Evolutionary conservation across 2,113 vertebrate species (phyloP), one percentile per base, ranked within the genome.

Genomic region (Gavialis gangeticus): DNA sequence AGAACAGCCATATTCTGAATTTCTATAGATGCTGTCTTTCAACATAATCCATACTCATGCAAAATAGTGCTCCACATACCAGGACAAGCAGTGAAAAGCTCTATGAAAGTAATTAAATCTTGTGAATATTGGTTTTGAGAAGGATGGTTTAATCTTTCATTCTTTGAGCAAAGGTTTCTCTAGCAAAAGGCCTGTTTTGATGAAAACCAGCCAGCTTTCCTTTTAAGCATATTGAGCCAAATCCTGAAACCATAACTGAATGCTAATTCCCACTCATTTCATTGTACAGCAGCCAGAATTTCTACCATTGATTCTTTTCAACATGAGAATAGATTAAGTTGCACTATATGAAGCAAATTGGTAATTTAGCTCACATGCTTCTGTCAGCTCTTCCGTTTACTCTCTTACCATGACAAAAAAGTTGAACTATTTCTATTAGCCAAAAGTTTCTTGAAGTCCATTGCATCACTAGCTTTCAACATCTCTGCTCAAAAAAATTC

Each of bases 21-120:
- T 95, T 28, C 57, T 83, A 89, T 69, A 87, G 69, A 82, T 21
- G 34, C 15, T 79, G 21, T 84, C 76, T 84, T 91, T 93, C 90
- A 15, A 77, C 89, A 90, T 91, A 80, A 84, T 55, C 71, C 71
- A 89, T 55, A 56, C 34, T 91, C 79, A 90, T 63, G 34, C 81
- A 94, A 90, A 94, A 93, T 56, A 80, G 15, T 54, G 25, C 89
- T 21, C 62, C 22, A 87, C 75, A 12, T 62, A 46, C 56, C 64
- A 96, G 28, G 8, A 66, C 67, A 96, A 79, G 67, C 10, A 75
- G 66, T 90, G 15, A 92, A 95, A 92, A 96, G 77, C 13, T 88
- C 89, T 80, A 87, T 90, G 91, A 95, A 93, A 91, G 92, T 91
- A 90, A 90, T 93, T 87, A 66, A 92, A 55, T 34, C 24, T 82